Percentiles rank a stretch among this genome's conserved stretches.
Evolutionary conservation across 2,888 invertebrate species (phyloP).

Genomic region (Isoperla grammatica): DNA sequence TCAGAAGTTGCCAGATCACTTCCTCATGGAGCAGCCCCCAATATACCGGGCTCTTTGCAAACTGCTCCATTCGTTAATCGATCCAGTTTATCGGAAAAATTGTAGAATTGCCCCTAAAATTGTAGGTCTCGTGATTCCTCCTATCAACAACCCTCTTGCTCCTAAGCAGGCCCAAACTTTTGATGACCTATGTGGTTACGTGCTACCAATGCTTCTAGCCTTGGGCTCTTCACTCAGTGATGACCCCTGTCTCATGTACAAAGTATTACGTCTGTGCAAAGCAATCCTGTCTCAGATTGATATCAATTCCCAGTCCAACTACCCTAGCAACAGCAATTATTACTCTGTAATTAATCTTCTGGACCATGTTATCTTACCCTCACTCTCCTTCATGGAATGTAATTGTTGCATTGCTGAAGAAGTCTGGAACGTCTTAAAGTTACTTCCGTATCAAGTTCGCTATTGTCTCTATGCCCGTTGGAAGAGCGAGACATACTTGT

Average conservation of each 20-base stretch:
- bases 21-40: constrained; percentile 69
- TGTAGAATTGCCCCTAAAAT: too few relatives aligned
- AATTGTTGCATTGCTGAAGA: constrained; percentile 97
- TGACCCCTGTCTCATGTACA: constrained; percentile 87
- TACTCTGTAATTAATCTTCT: constrained; percentile 79
- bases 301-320: background rate
- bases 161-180: constrained; percentile 63
- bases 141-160: constrained; percentile 53
- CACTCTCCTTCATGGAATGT: constrained; percentile 84
- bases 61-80: constrained; percentile 77
- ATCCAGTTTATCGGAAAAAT: constrained; percentile 73
- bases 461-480: constrained; percentile 91
- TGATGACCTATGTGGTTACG: constrained; percentile 63
- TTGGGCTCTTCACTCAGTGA: constrained; percentile 84
- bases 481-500: constrained; percentile 84
- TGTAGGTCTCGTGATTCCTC: constrained; percentile 50
- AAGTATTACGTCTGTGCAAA: constrained; percentile 56
- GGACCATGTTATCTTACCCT: constrained; percentile 85
- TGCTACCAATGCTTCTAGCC: constrained; percentile 78
- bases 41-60: constrained; percentile 72
- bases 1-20: constrained; percentile 74
- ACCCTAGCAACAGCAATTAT: constrained; percentile 56
- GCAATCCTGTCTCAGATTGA: constrained; percentile 45
- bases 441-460: constrained; percentile 79
- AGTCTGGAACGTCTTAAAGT: constrained; percentile 82